Evolutionary conservation across 35 echinoderm and acorn worm genomes (phyloP), one percentile per base, ranked within the genome.

Genomic region (Holothuria glaberrima): DNA sequence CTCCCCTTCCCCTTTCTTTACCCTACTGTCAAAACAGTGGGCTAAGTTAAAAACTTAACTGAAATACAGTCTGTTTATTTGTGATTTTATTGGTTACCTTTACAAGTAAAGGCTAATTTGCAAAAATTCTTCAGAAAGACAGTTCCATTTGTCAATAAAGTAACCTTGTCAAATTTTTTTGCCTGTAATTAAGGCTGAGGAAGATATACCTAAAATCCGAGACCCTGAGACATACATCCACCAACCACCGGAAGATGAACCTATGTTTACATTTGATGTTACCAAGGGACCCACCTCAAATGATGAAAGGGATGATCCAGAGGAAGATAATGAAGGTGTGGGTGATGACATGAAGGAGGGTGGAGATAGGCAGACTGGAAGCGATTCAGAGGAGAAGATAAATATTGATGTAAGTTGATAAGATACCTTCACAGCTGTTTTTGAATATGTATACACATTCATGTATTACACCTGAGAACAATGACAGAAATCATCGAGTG

Each of bases 391-490:
- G 16, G 88, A 93, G 72, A 97, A 97, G 68, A 97, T 97, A 9
- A 93, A 97, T 61, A 97, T 97, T 87, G 94, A 97, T 97, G 94
- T 97, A 91, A 97, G 94, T 91, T 35, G 0, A 54, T 12, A 14
- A 17, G 50, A 46, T n/a, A n/a, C n/a, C n/a, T n/a, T n/a, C n/a
- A n/a, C n/a, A n/a, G n/a, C n/a, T n/a, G n/a, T n/a, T n/a, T n/a
- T n/a, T n/a, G n/a, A n/a, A n/a, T n/a, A n/a, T n/a, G n/a, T n/a
- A n/a, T n/a, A n/a, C n/a, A n/a, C n/a, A n/a, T n/a, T n/a, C n/a
- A n/a, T n/a, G n/a, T n/a, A n/a, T n/a, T n/a, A n/a, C n/a, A n/a
- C n/a, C n/a, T n/a, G n/a, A n/a, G n/a, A n/a, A n/a, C n/a, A n/a
- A n/a, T n/a, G n/a, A n/a, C n/a, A n/a, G n/a, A n/a, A n/a, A n/a